phyloP scores from a whole-genome alignment of 2,797 vertebrate species.

The Propithecus deckenii region DNA sequence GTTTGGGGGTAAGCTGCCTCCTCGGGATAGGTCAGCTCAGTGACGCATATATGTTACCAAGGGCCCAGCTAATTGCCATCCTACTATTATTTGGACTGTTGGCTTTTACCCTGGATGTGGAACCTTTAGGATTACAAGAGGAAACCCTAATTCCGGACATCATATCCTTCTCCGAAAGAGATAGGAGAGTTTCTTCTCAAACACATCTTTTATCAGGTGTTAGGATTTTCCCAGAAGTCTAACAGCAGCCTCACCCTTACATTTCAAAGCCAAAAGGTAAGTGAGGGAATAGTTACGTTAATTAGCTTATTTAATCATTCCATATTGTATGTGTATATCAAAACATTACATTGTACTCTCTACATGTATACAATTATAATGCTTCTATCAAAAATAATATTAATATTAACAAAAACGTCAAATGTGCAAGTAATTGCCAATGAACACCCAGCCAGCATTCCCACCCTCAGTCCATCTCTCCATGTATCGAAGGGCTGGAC shows the following conservation, averaged over 20 bases:
- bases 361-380: background rate
- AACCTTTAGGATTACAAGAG: background rate
- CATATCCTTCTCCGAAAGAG: background rate
- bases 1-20: background rate
- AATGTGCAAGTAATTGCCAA: background rate
- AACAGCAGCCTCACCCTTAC: background rate
- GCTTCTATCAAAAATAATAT: background rate
- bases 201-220: background rate
- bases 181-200: background rate
- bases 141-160: background rate
- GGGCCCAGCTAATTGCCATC: background rate
- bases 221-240: background rate
- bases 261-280: background rate
- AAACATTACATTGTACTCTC: background rate
- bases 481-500: no score
- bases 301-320: background rate
- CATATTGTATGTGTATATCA: no score
- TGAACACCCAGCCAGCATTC: background rate
- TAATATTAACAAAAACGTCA: background rate
- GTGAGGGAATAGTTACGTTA: background rate
- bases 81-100: no score
- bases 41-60: no score
- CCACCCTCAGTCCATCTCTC: accelerated
- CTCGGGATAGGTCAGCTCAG: background rate
- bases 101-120: background rate